Base-by-base conservation (phyloP, 2,113 vertebrate genomes). In the Nycticryphes semicollaris region DNA sequence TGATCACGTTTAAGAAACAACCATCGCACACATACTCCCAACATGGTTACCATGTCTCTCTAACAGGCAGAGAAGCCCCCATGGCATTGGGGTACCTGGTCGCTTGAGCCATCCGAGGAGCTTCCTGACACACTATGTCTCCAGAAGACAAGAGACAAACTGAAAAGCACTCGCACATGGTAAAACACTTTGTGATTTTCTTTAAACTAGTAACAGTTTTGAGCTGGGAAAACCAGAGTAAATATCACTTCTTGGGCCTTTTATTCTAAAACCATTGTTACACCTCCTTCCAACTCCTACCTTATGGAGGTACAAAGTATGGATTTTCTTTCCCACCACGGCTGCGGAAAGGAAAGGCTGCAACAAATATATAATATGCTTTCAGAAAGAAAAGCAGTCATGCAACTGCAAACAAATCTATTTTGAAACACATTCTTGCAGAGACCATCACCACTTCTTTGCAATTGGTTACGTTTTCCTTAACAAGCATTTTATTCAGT, bases 51-150 rank as follows among this genome's bases (percentile, higher is more conserved):
- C 39, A 23, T 23, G 23, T 22, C 48, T 81, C 14, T 37, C 62
- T 45, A 22, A 22, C 33, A 73, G 60, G 20, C 62, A 87, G 31
- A 85, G 51, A 78, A 77, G 73, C 1, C 3, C 24, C 39, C 22
- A 20, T 0, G 28, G 30, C 33, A 54, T 22, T 51, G 30, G 31
- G 45, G 39, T 7, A 53, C 4, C 22, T 33, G 2, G 1, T 39
- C 2, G 1, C 35, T 15, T 47, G 31, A 85, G 53, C 25, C 1
- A 1, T 10, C 18, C 1, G 1, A 78, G 39, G 20, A 51, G 30
- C 12, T 4, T 63, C 68, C 31, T 83, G 56, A 68, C 30, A 68
- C 30, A 5, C 12, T 28, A 5, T 0, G 1, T 25, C 51, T 79
- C 70, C 13, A 0, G 45, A 76, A 90, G 67, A 47, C 41, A 25